A percentile compares a stretch with the other conserved stretches of the same genome.
Conservation (phyloP, 2,888 invertebrate species). For the Noctua fimbriata region DNA sequence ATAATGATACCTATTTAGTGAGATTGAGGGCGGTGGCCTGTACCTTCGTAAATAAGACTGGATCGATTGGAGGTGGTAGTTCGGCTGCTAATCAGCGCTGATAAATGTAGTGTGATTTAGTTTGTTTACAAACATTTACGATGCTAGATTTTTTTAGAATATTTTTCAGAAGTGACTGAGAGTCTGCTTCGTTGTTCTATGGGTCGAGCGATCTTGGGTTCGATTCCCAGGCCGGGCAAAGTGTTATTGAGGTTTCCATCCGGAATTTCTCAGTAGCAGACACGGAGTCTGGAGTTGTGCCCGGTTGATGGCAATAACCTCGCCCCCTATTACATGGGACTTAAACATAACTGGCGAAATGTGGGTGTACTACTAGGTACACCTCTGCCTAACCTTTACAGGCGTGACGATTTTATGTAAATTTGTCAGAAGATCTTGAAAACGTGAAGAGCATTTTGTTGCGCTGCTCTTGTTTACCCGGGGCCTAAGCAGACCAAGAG, state of each 20-base stretch:
- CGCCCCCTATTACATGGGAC: too few relatives aligned
- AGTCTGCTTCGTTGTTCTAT: too few relatives aligned
- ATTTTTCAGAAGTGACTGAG: not conserved
- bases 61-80: constrained; percentile 31
- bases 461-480: not conserved
- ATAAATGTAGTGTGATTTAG: constrained; percentile 9
- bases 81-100: constrained; percentile 25
- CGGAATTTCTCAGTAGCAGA: too few relatives aligned
- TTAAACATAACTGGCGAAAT: too few relatives aligned
- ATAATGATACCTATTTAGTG: constrained; percentile 68
- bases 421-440: not conserved
- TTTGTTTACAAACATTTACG: not conserved
- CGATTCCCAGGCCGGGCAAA: too few relatives aligned
- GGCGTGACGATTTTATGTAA: too few relatives aligned
- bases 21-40: constrained; percentile 51
- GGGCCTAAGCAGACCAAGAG: not conserved
- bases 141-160: not conserved
- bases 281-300: too few relatives aligned
- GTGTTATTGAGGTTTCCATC: too few relatives aligned
- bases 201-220: too few relatives aligned
- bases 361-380: too few relatives aligned
- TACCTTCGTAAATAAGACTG: constrained; percentile 50
- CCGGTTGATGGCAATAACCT: too few relatives aligned
- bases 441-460: not conserved
- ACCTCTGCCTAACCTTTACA: too few relatives aligned